Evolutionary conservation across 2,797 vertebrate species (phyloP).

Genomic region (Gallirallus australis): DNA sequence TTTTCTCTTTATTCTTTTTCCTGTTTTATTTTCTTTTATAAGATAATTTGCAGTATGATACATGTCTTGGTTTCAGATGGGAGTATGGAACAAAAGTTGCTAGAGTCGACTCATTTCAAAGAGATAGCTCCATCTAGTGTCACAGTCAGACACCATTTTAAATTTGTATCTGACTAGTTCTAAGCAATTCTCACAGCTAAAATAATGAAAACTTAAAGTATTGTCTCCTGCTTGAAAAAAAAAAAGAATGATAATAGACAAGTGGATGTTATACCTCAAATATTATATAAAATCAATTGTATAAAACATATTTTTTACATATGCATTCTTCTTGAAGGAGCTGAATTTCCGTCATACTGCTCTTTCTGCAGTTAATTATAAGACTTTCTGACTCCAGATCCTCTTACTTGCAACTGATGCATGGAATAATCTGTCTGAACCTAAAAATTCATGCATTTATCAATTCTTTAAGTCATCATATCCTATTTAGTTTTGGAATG

Average conservation of each 20-base stretch:
- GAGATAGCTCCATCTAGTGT: slow-evolving; percentile 75
- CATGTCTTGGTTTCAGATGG: no score
- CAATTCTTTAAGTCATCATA: not conserved
- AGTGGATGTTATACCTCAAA: not conserved
- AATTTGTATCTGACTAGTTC: not conserved
- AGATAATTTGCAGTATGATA: not conserved
- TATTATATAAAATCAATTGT: not conserved
- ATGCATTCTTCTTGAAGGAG: not conserved
- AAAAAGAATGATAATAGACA: not conserved
- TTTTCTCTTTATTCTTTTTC: not conserved
- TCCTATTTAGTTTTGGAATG: not conserved
- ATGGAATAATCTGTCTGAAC: not conserved
- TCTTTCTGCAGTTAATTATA: not conserved
- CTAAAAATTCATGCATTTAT: not conserved
- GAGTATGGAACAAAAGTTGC: not conserved
- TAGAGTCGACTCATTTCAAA: slow-evolving; percentile 9
- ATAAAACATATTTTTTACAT: not conserved
- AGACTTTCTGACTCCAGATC: not conserved
- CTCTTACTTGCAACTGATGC: not conserved
- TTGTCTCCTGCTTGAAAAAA: not conserved
- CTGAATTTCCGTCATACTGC: not conserved
- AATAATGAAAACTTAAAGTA: not conserved
- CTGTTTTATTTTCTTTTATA: not conserved
- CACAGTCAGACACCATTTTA: not conserved
- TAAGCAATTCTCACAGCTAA: not conserved